Percentiles rank a stretch among this genome's conserved stretches.
Evolutionary conservation across 2,113 vertebrate species (phyloP).

Genomic region (Taurulus bubalis): DNA sequence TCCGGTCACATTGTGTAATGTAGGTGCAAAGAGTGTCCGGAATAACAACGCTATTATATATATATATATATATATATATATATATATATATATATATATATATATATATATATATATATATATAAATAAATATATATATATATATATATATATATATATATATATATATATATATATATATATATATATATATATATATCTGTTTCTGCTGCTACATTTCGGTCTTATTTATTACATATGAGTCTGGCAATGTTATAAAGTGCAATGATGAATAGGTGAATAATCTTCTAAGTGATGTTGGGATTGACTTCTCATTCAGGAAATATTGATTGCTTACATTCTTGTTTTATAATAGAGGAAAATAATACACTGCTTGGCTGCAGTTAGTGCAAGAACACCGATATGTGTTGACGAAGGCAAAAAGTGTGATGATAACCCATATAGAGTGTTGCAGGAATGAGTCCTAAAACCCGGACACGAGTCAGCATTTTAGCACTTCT

Average conservation of each 20-base stretch:
- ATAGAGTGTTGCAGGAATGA: background rate
- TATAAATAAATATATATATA: too few species aligned
- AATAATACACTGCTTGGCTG: background rate
- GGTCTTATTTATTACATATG: background rate
- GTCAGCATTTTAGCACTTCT: background rate
- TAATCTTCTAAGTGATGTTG: background rate
- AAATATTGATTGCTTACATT: background rate
- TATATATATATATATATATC: too few species aligned
- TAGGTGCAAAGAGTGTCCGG: background rate
- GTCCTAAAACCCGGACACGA: background rate
- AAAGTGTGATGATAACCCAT: background rate
- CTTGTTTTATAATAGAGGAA: background rate
- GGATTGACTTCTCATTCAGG: conserved; percentile 3
- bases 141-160: too few species aligned
- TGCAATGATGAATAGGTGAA: background rate
- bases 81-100: too few species aligned
- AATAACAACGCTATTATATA: background rate
- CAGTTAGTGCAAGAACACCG: background rate
- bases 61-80: too few species aligned
- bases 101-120: too few species aligned
- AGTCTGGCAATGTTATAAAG: background rate
- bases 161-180: too few species aligned
- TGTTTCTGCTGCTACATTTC: background rate
- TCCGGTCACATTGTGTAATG: background rate
- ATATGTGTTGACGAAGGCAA: background rate